A percentile compares a stretch with the other conserved stretches of the same genome.
These are phyloP conservation scores for Antennarius striatus DNA, from an alignment of 2,113 vertebrate species.

Conservation along the genomic window DNA sequence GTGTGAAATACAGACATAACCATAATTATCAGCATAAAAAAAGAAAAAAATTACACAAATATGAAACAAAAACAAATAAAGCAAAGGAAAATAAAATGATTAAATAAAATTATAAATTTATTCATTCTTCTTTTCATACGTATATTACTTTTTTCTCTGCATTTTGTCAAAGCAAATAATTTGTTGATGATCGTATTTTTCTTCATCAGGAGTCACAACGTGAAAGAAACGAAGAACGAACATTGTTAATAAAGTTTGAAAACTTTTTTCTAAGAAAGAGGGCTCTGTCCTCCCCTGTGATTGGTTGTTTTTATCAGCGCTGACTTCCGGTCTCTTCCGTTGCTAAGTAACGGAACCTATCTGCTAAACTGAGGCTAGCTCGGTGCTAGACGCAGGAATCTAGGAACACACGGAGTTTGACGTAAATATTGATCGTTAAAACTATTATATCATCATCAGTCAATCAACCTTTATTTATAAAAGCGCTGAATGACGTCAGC, in stretches of 20 bases:
- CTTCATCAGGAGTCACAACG: neutral
- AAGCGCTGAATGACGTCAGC: too few species aligned
- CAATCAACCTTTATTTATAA: too few species aligned
- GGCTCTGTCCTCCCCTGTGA: neutral
- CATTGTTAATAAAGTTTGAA: too few species aligned
- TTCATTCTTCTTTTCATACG: too few species aligned
- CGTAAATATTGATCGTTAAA: neutral
- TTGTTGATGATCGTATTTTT: too few species aligned
- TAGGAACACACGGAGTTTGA: neutral
- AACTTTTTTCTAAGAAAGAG: neutral
- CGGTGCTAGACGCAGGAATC: neutral
- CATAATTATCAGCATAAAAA: neutral
- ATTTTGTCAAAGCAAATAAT: neutral
- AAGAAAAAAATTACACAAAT: neutral
- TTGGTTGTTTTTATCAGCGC: slow-evolving; percentile 42
- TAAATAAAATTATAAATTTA: neutral
- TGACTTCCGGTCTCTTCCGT: slow-evolving; percentile 60
- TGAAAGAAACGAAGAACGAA: neutral
- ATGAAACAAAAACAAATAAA: too few species aligned
- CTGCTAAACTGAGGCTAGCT: slow-evolving; percentile 23
- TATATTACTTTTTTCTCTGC: too few species aligned
- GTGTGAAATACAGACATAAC: too few species aligned
- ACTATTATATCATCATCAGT: neutral
- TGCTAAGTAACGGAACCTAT: slow-evolving; percentile 72
- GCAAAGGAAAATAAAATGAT: neutral